A percentile compares a stretch with the other conserved stretches of the same genome.
Evolutionary conservation across 2,113 vertebrate genomes (phyloP).

Genomic region (Passer domesticus): DNA sequence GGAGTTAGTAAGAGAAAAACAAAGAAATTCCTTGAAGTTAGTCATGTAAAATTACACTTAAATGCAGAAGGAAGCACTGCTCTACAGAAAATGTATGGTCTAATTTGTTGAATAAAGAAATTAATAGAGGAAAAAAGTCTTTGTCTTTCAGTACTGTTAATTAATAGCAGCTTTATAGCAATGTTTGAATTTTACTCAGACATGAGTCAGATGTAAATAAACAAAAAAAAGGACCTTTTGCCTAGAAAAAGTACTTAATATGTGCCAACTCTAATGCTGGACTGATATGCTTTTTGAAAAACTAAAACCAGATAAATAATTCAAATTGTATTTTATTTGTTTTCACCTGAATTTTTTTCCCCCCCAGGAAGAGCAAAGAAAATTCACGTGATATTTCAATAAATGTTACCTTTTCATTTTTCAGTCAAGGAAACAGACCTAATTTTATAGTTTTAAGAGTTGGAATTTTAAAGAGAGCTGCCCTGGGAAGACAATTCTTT

Average conservation of each 20-base stretch:
- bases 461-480: neutral
- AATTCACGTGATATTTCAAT: neutral
- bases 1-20: constrained; percentile 62
- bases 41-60: constrained; percentile 34
- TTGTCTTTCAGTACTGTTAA: neutral
- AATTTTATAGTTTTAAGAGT: neutral
- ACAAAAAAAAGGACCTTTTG: neutral
- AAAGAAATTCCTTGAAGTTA: constrained; percentile 56
- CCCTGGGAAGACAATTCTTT: neutral
- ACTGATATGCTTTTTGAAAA: neutral
- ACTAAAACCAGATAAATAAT: neutral
- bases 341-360: neutral
- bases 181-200: neutral
- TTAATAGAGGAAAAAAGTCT: neutral
- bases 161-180: neutral
- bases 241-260: neutral
- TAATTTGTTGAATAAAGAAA: neutral
- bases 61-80: neutral
- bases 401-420: neutral
- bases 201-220: neutral
- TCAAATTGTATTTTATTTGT: neutral
- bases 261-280: neutral
- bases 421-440: neutral
- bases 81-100: neutral
- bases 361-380: neutral